Evolutionary conservation across 1,140 invertebrate species (phyloP).

Genomic region (Cataglyphis hispanica): DNA sequence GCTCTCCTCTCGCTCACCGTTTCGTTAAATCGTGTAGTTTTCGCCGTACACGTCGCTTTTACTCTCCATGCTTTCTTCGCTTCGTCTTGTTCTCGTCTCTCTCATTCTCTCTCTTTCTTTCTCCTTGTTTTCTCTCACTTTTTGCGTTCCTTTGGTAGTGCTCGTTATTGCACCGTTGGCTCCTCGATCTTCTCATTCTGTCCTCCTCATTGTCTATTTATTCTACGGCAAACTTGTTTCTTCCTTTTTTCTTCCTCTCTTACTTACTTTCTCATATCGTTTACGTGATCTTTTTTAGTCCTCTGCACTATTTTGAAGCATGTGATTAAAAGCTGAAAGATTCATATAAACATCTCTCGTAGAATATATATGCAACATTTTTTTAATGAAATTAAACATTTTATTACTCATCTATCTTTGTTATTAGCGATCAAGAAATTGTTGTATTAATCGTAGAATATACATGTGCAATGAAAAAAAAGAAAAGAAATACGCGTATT

Average conservation of each 20-base stretch:
- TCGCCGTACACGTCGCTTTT: constrained; percentile 66
- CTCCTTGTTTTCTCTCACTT: background rate
- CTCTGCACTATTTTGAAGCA: constrained; percentile 50
- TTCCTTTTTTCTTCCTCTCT: constrained; percentile 57
- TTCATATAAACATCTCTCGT: constrained; percentile 41
- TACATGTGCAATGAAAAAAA: background rate
- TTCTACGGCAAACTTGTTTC: constrained; percentile 29
- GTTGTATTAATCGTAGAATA: constrained; percentile 25
- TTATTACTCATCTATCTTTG: background rate
- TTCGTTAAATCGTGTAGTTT: constrained; percentile 68
- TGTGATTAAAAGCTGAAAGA: constrained; percentile 58
- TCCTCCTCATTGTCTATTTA: constrained; percentile 15
- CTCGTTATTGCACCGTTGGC: constrained; percentile 59
- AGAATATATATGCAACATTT: constrained; percentile 30
- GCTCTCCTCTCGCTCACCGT: constrained; percentile 56
- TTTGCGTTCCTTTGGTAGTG: constrained; percentile 38
- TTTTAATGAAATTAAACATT: too few relatives aligned
- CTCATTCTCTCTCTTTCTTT: constrained; percentile 21
- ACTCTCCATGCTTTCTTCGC: constrained; percentile 45
- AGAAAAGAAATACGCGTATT: background rate
- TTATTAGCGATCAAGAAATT: constrained; percentile 1
- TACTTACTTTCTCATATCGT: constrained; percentile 35
- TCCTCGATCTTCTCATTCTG: constrained; percentile 31
- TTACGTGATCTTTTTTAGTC: constrained; percentile 28
- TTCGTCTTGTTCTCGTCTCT: constrained; percentile 35